Percentiles rank a stretch among this genome's conserved stretches.
These are phyloP conservation scores for Bubalus kerabau DNA, from an alignment of 2,113 vertebrate species.

Conservation along the genomic window DNA sequence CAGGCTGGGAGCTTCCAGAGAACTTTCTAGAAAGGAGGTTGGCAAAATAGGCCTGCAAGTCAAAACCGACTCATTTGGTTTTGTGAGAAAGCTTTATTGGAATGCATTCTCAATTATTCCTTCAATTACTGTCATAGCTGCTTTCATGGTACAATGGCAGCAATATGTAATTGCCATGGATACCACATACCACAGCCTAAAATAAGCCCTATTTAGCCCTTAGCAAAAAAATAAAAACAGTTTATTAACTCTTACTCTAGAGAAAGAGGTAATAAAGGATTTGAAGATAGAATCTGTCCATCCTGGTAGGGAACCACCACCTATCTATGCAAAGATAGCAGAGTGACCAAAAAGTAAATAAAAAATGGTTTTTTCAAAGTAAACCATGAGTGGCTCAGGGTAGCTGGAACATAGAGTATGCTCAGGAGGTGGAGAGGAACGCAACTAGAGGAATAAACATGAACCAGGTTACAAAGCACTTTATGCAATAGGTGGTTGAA, in stretches of 20 bases:
- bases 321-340: background rate
- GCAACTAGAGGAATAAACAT: background rate
- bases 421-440: background rate
- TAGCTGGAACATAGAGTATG: background rate
- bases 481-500: background rate
- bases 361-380: background rate
- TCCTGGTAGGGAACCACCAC: background rate
- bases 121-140: background rate
- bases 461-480: background rate
- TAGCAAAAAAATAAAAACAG: background rate
- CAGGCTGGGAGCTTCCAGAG: background rate
- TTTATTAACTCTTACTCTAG: background rate
- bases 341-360: background rate
- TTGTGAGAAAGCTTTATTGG: background rate
- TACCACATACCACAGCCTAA: background rate
- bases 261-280: background rate
- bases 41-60: background rate
- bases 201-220: background rate
- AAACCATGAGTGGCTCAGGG: background rate
- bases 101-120: background rate
- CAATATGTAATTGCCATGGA: background rate
- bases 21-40: background rate
- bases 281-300: background rate
- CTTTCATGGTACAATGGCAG: background rate
- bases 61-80: background rate